A percentile compares a stretch with the other conserved stretches of the same genome.
These are phyloP conservation scores for Dorcus parallelipipedus DNA, from an alignment of 2,888 invertebrate species.

Conservation along the genomic window DNA sequence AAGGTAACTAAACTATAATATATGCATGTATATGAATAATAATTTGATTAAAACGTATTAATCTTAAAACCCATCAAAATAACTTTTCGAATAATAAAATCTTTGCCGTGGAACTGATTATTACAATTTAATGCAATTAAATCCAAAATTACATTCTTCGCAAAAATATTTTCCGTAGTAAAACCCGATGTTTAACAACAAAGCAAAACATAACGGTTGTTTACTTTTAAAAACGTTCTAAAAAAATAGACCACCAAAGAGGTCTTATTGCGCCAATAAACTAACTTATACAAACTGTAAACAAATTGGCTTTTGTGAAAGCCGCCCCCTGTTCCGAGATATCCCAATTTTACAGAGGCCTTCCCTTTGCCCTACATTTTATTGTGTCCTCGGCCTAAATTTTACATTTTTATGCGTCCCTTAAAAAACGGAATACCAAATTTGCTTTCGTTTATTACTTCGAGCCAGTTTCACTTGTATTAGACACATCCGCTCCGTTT, in stretches of 20 bases:
- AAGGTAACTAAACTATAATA: constrained; percentile 13
- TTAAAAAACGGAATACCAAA: constrained; percentile 11
- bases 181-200: not conserved
- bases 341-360: not conserved
- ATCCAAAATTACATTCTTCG: not conserved
- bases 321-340: not conserved
- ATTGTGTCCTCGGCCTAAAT: not conserved
- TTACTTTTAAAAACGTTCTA: not conserved
- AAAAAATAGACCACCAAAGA: constrained; percentile 9
- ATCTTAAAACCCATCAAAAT: no score
- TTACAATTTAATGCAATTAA: not conserved
- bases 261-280: constrained; percentile 4
- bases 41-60: constrained; percentile 12
- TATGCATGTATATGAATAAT: constrained; percentile 7
- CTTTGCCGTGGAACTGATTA: no score
- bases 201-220: constrained; percentile 3
- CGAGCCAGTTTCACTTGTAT: no score
- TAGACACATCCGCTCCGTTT: no score
- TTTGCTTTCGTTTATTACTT: not conserved
- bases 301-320: no score
- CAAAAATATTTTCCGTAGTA: not conserved
- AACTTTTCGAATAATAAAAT: no score
- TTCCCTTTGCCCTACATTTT: not conserved
- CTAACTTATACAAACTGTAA: not conserved
- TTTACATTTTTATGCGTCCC: constrained; percentile 1